Evolutionary conservation across 2,888 invertebrate genomes (phyloP).

Genomic region (Tubiluchus corallicola): DNA sequence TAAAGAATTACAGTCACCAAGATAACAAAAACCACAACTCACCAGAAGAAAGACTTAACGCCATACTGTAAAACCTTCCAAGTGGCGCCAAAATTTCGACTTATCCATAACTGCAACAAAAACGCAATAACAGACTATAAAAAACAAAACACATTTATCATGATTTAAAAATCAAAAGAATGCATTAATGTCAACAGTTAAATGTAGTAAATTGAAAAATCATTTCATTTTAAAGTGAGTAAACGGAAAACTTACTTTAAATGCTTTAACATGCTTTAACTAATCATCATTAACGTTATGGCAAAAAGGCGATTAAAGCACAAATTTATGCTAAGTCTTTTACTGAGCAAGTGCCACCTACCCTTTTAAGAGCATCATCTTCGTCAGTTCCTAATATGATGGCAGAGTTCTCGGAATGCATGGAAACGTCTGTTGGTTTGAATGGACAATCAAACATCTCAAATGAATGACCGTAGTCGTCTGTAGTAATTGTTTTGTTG

Average conservation of each 20-base stretch:
- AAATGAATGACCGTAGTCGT: slow-evolving; percentile 50
- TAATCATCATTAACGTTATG: no score
- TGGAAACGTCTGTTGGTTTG: slow-evolving; percentile 54
- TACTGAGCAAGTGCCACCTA: slow-evolving; percentile 13
- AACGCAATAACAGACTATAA: slow-evolving; percentile 9
- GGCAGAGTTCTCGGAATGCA: slow-evolving; percentile 48
- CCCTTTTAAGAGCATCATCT: slow-evolving; percentile 40
- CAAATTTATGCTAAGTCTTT: neutral
- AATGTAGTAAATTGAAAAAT: no score
- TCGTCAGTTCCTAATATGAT: slow-evolving; percentile 57
- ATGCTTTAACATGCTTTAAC: no score
- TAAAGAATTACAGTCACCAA: no score
- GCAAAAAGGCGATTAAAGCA: neutral
- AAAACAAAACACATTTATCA: no score
- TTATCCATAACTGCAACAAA: slow-evolving; percentile 48
- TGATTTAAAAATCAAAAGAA: no score
- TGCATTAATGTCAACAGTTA: no score
- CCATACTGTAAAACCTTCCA: slow-evolving; percentile 48
- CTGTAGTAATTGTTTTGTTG: slow-evolving; percentile 53
- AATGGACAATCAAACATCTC: slow-evolving; percentile 43
- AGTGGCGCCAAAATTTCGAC: slow-evolving; percentile 49
- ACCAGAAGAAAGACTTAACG: slow-evolving; percentile 62
- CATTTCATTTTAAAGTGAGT: no score
- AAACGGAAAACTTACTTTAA: no score
- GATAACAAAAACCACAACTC: slow-evolving; percentile 18